Evolutionary conservation across 2,888 invertebrate genomes (phyloP), one percentile per base, ranked within the genome.

Genomic region (Agrotis puta): DNA sequence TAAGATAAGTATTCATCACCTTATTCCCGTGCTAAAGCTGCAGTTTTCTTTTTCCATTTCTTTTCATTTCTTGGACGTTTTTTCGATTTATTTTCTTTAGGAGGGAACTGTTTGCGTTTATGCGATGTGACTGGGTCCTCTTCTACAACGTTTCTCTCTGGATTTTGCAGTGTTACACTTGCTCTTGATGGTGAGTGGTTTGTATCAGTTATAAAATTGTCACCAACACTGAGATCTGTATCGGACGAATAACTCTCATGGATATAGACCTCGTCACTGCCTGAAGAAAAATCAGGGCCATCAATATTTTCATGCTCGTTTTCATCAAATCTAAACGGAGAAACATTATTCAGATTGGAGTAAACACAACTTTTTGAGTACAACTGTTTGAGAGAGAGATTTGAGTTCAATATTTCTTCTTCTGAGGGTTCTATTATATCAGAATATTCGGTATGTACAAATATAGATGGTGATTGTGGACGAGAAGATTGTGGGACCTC

Each of bases 21-120:
- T 69, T 51, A 66, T 73, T 39, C 50, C 24, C 77, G 50, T 50
- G 77, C 72, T 64, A 58, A 24, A 64, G 77, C 70, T 70, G 72
- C 65, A 24, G 53, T 39, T 70, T 70, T 77, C 56, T 64, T 77
- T 73, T 77, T 77, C 73, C 73, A 73, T 51, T 54, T 16, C 20
- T 71, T 70, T 78, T 70, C 70, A 74, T 73, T 74, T 62, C 62
- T 74, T 54, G 69, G 69, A 45, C 70, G 74, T 50, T 74, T 74
- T 48, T 74, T 74, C 47, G 66, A 74, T 65, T 70, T 74, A 39
- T 74, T 63, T 66, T 74, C 74, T 70, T 66, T 74, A 22, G 65
- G 70, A 62, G 74, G 61, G 64, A 69, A 69, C 63, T 50, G 54
- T 63, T 69, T 69, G 48, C 63, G 69, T 69, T 69, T 69, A 65